These are phyloP conservation scores for Tiliqua scincoides DNA, from an alignment of 2,113 vertebrate species.

Conservation along the genomic window DNA sequence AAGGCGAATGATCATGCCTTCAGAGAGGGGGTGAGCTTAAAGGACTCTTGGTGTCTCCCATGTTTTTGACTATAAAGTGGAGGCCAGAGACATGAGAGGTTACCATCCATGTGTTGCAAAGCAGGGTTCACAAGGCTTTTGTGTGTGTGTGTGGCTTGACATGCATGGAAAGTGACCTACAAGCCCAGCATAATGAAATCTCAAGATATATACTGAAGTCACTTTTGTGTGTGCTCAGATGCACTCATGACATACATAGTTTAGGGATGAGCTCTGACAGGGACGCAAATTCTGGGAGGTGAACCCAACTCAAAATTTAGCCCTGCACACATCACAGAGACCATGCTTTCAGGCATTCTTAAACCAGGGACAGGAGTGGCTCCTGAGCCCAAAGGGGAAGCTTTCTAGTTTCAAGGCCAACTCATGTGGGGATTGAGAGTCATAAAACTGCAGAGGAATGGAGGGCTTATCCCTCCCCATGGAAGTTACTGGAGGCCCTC, in stretches of 20 bases:
- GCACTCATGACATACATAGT: too few species aligned
- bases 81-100: not conserved
- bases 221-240: not conserved
- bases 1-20: too few species aligned
- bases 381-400: not conserved
- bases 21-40: too few species aligned
- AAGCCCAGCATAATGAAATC: not conserved
- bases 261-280: not conserved
- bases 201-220: not conserved
- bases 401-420: not conserved
- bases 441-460: not conserved
- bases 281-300: not conserved
- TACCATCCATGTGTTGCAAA: not conserved
- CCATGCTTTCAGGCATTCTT: not conserved
- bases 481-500: constrained; percentile 4
- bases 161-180: not conserved
- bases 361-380: not conserved
- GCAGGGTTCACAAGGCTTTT: too few species aligned
- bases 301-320: not conserved
- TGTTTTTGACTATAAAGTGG: not conserved
- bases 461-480: not conserved
- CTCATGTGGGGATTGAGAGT: not conserved
- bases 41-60: not conserved
- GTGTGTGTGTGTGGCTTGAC: not conserved
- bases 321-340: not conserved